Evolutionary conservation across 2,797 vertebrate genomes (phyloP).

Genomic region (Fistularia tabacaria): DNA sequence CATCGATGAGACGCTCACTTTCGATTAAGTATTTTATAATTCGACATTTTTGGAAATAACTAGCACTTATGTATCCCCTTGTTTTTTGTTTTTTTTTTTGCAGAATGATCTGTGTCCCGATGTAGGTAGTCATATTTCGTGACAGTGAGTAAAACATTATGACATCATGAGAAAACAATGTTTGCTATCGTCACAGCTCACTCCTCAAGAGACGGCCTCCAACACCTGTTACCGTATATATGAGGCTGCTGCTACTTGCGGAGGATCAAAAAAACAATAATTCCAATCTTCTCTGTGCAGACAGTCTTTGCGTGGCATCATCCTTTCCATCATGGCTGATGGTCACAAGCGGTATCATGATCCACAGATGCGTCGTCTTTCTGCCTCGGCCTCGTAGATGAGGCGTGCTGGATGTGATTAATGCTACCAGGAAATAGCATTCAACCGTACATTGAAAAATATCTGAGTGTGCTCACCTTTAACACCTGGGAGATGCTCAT

Average conservation of each 20-base stretch:
- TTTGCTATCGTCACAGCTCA: too few relatives aligned
- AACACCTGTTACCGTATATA: not conserved
- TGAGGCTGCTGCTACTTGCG: slow-evolving; percentile 4
- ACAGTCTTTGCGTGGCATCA: slow-evolving; percentile 3
- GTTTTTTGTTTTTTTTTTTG: too few relatives aligned
- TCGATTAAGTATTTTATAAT: too few relatives aligned
- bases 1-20: too few relatives aligned
- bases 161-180: too few relatives aligned
- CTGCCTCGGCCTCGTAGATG: not conserved
- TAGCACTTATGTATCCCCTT: too few relatives aligned
- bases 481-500: slow-evolving; percentile 16
- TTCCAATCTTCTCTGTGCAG: not conserved
- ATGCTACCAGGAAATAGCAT: not conserved
- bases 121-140: too few relatives aligned
- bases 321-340: not conserved
- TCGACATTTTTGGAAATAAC: too few relatives aligned
- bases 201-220: slow-evolving; percentile 1
- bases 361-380: too few relatives aligned
- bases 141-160: too few relatives aligned
- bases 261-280: slow-evolving; percentile 1
- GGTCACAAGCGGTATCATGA: not conserved
- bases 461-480: slow-evolving; percentile 23
- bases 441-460: not conserved
- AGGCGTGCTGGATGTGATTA: not conserved
- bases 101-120: too few relatives aligned